Percentiles rank a stretch among this genome's conserved stretches.
phyloP scores from a whole-genome alignment of 2,888 invertebrate species.

The Acrocyrtus sp. region DNA sequence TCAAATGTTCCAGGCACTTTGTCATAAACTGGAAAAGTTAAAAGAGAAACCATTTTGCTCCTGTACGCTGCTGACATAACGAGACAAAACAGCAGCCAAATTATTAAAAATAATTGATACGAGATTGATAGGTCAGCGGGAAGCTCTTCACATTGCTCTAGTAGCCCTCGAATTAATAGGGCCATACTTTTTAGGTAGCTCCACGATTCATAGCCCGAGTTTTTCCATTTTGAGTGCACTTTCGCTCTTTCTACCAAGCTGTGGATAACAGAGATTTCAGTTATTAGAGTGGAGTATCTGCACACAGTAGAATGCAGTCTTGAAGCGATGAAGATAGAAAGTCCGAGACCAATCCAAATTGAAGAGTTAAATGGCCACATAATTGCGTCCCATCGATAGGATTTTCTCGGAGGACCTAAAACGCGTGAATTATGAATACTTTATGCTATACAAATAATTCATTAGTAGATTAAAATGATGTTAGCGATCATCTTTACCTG shows the following conservation, averaged over 20 bases:
- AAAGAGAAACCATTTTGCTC: conserved; percentile 39
- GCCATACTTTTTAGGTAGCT: not conserved
- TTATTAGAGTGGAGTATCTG: not conserved
- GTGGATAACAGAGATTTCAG: too few relatives aligned
- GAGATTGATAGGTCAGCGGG: not conserved
- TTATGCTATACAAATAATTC: not conserved
- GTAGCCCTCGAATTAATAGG: not conserved
- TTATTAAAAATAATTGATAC: conserved; percentile 2
- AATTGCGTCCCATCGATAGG: conserved; percentile 41
- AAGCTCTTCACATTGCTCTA: conserved; percentile 15
- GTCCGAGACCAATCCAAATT: conserved; percentile 13
- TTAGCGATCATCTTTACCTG: conserved; percentile 20
- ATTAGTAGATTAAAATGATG: not conserved
- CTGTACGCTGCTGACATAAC: conserved; percentile 26
- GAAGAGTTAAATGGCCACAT: conserved; percentile 31
- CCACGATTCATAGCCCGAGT: not conserved
- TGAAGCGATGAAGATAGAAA: not conserved
- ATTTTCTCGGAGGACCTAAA: conserved; percentile 32
- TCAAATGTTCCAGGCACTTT: conserved; percentile 25
- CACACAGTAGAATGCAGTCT: not conserved
- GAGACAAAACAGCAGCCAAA: conserved; percentile 31
- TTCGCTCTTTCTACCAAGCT: too few relatives aligned
- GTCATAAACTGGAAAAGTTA: conserved; percentile 34
- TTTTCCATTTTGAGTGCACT: too few relatives aligned
- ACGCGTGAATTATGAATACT: too few relatives aligned